Evolutionary conservation across 2,888 invertebrate species (phyloP), one percentile per base, ranked within the genome.

Genomic region (Timema cristinae): DNA sequence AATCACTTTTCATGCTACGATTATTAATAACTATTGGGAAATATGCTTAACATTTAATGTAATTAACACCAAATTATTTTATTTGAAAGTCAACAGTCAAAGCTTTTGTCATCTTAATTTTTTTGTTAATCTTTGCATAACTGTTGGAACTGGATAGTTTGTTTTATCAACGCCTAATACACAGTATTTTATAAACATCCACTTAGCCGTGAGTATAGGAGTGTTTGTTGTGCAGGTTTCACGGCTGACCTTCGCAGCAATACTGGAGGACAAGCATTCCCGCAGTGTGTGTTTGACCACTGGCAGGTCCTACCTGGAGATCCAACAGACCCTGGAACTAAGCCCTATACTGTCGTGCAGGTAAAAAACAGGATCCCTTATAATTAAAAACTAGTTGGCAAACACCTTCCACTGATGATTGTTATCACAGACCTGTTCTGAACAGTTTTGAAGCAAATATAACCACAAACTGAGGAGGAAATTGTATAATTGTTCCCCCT

Each of bases 271-370:
- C 98, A 99, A 85, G 99, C 99, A 78, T 98, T 99, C 94, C 99
- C 99, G 81, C 99, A 99, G 86, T 98, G 98, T 85, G 98, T 99
- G 82, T 99, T 99, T 85, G 98, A 99, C 84, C 99, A 99, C 84
- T 99, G 99, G 99, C 96, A 98, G 85, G 86, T 97, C 75, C 88
- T 99, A 82, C 95, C 96, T 75, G 98, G 98, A 78, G 97, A 99
- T 84, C 97, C 98, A 77, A 84, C 90, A 82, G 98, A 98, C 78
- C 70, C 84, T 32, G 84, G 86, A 78, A 85, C 87, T 84, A 92
- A 91, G 84, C 92, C 94, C 77, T 92, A 86, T 87, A 82, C 77
- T 78, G 91, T 95, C 79, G 93, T 95, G 72, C 91, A 92, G 87
- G 91, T 91, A 81, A 71, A 47, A n/a, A n/a, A n/a, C n/a, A n/a